Conservation (phyloP, 2,797 vertebrate species). For the Botia kubotai region DNA sequence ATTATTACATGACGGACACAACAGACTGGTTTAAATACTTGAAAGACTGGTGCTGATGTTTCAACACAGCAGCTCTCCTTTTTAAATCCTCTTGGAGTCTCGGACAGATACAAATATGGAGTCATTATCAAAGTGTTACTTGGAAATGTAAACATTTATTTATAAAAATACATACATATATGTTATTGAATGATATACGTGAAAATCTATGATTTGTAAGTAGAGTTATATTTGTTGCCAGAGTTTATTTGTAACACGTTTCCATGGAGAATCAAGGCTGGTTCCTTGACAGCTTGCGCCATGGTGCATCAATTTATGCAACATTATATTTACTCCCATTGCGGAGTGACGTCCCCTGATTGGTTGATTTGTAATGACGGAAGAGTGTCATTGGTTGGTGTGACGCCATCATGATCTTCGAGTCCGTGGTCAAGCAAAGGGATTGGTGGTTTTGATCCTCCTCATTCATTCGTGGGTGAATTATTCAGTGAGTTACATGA, state of each 20-base stretch:
- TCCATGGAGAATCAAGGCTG: slow-evolving; percentile 66
- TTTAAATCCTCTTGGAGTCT: slow-evolving; percentile 40
- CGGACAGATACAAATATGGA: slow-evolving; percentile 52
- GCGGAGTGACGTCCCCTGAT: neutral
- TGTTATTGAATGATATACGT: slow-evolving; percentile 46
- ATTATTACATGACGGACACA: neutral
- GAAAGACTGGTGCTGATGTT: slow-evolving; percentile 33
- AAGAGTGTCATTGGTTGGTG: neutral
- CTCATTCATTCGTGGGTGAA: slow-evolving; percentile 10
- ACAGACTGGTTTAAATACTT: slow-evolving; percentile 26
- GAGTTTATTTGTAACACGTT: slow-evolving; percentile 64
- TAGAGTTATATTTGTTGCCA: slow-evolving; percentile 65
- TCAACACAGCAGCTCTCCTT: slow-evolving; percentile 32
- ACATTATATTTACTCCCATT: neutral
- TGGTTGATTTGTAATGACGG: neutral
- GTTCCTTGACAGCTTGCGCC: slow-evolving; percentile 66
- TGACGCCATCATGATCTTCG: neutral
- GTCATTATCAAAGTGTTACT: slow-evolving; percentile 54
- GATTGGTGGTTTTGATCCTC: neutral
- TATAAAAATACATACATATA: slow-evolving; percentile 28
- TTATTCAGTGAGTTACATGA: slow-evolving; percentile 7
- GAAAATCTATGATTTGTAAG: slow-evolving; percentile 61
- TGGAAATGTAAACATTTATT: slow-evolving; percentile 49
- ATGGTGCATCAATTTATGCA: slow-evolving; percentile 58
- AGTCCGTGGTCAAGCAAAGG: slow-evolving; percentile 8